phyloP scores from a whole-genome alignment of 2,797 vertebrate genomes.

The Centroberyx gerrardi region DNA sequence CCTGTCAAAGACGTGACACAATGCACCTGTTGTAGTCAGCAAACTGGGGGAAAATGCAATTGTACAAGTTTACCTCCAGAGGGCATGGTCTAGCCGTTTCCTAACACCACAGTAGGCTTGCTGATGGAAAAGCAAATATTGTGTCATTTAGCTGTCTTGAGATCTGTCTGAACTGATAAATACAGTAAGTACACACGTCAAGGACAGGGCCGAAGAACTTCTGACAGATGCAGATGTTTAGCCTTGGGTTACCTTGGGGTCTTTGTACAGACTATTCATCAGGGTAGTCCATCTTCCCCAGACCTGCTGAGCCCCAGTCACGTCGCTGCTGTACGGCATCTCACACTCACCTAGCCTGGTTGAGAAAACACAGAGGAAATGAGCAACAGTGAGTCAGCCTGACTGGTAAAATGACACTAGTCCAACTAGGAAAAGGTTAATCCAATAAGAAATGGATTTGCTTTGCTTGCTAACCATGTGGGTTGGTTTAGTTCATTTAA shows the following conservation, averaged over 20 bases:
- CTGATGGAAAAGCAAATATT: neutral
- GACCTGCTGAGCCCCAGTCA: constrained; percentile 46
- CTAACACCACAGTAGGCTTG: too few species aligned
- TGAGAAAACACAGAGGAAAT: neutral
- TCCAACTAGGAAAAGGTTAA: neutral
- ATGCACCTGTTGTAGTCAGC: neutral
- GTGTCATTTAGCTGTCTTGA: too few species aligned
- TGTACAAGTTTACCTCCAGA: too few species aligned
- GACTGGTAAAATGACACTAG: neutral
- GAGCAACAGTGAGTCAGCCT: neutral
- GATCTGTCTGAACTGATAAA: too few species aligned
- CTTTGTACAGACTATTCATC: constrained; percentile 31
- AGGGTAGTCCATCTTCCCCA: constrained; percentile 31
- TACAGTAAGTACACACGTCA: neutral
- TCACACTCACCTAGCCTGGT: constrained; percentile 13
- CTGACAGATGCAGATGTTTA: neutral
- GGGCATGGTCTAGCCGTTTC: too few species aligned
- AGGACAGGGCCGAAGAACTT: neutral
- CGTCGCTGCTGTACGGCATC: constrained; percentile 45
- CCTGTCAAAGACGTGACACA: constrained; percentile 49
- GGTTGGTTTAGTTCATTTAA: neutral
- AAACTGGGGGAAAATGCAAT: too few species aligned
- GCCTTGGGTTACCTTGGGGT: constrained; percentile 60
- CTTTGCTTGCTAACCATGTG: too few species aligned
- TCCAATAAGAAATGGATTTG: too few species aligned